A percentile compares a stretch with the other conserved stretches of the same genome.
phyloP scores from a whole-genome alignment of 2,888 invertebrate species.

The Parelbella ahira region DNA sequence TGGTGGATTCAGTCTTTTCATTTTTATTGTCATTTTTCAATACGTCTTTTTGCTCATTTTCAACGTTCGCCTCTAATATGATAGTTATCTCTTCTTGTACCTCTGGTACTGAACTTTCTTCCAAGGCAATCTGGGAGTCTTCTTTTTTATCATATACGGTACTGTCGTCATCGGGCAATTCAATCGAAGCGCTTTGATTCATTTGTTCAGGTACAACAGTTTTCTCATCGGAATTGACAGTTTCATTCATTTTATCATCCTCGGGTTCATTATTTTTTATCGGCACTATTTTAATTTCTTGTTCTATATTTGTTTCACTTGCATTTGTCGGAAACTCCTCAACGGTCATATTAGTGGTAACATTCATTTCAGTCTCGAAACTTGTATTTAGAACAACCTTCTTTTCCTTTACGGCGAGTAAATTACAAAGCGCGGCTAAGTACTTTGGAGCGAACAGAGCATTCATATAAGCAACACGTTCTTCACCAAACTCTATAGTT shows the following conservation, averaged over 20 bases:
- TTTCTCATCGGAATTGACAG: constrained; percentile 51
- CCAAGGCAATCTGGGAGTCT: constrained; percentile 35
- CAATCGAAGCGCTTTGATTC: constrained; percentile 45
- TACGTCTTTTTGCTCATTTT: constrained; percentile 43
- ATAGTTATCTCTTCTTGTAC: constrained; percentile 36
- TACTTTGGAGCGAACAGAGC: constrained; percentile 84
- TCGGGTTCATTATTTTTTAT: constrained; percentile 53
- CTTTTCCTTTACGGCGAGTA: constrained; percentile 84
- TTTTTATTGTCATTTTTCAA: constrained; percentile 50
- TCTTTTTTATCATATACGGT: constrained; percentile 49
- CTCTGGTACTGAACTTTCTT: constrained; percentile 48
- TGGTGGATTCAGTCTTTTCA: constrained; percentile 44
- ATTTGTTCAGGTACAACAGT: constrained; percentile 41
- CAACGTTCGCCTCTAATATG: constrained; percentile 46
- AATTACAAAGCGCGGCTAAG: constrained; percentile 89
- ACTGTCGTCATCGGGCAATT: constrained; percentile 52
- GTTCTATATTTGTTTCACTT: constrained; percentile 56
- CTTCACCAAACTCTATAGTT: constrained; percentile 69
- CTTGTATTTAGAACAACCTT: constrained; percentile 84
- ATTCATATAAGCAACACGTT: constrained; percentile 80
- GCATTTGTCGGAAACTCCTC: constrained; percentile 57
- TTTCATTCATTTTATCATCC: constrained; percentile 58
- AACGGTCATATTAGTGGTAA: constrained; percentile 66
- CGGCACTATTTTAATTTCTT: constrained; percentile 55
- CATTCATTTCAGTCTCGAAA: constrained; percentile 74